Evolutionary conservation across 2,797 vertebrate species (phyloP).

Genomic region (Iguana delicatissima): DNA sequence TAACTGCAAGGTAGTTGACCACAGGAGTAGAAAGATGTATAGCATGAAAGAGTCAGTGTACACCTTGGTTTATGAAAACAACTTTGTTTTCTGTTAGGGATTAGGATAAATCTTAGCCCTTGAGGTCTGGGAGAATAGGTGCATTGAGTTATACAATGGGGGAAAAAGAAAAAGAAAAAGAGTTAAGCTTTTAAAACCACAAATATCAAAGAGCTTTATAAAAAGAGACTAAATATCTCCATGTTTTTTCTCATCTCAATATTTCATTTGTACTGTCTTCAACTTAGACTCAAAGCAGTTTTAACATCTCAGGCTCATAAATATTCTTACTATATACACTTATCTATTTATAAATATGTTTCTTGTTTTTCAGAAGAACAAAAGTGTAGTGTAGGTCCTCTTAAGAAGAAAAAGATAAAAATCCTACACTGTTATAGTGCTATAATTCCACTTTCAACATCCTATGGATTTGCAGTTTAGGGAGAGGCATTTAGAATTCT

Average conservation of each 20-base stretch:
- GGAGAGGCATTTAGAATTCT: no score
- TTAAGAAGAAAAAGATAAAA: no score
- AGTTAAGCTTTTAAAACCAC: slow-evolving; percentile 31
- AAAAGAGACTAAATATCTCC: slow-evolving; percentile 51
- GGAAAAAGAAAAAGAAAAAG: slow-evolving; percentile 29
- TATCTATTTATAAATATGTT: no score
- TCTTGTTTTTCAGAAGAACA: no score
- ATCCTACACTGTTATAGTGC: no score
- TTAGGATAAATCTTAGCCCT: slow-evolving; percentile 59
- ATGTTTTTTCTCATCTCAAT: slow-evolving; percentile 6
- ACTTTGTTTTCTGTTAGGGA: slow-evolving; percentile 64
- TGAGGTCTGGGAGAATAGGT: slow-evolving; percentile 63
- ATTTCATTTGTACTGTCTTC: slow-evolving; percentile 13
- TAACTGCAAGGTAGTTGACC: slow-evolving; percentile 94
- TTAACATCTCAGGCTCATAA: not conserved
- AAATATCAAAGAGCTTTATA: slow-evolving; percentile 63
- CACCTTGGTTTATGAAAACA: slow-evolving; percentile 78
- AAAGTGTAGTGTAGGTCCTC: no score
- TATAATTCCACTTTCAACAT: no score
- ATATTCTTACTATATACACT: no score
- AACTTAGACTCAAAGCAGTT: slow-evolving; percentile 28
- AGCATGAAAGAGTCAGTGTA: slow-evolving; percentile 86
- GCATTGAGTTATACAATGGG: slow-evolving; percentile 54
- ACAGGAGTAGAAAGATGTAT: slow-evolving; percentile 90
- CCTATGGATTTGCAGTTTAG: no score